phyloP scores from a whole-genome alignment of 2,888 invertebrate species.

The Himalopsyche kuldschensis region DNA sequence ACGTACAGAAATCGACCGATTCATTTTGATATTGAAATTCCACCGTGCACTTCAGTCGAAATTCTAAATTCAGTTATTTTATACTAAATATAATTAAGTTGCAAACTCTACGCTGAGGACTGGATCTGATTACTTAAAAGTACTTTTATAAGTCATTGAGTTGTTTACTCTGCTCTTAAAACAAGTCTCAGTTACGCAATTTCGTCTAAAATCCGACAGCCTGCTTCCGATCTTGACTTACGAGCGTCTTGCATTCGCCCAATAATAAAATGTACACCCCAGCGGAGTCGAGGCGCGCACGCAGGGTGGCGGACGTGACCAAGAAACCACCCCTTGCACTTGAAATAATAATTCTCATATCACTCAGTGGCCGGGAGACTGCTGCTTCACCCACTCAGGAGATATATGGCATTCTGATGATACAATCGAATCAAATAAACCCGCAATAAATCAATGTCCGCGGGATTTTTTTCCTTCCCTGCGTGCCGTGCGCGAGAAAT shows the following conservation, averaged over 20 bases:
- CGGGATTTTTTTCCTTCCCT: slow-evolving; percentile 21
- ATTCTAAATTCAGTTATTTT: no score
- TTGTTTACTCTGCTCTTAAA: not conserved
- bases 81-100: no score
- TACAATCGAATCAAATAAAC: slow-evolving; percentile 41
- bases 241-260: not conserved
- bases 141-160: not conserved
- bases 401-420: slow-evolving; percentile 40
- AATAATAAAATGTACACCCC: slow-evolving; percentile 14
- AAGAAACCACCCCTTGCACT: slow-evolving; percentile 10
- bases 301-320: slow-evolving; percentile 30
- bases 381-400: not conserved
- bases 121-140: not conserved
- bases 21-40: no score
- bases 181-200: not conserved
- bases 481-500: slow-evolving; percentile 3
- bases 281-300: not conserved
- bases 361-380: slow-evolving; percentile 21
- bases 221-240: not conserved
- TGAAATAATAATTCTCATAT: slow-evolving; percentile 41
- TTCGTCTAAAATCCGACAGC: not conserved
- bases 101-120: no score
- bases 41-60: no score
- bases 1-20: no score
- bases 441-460: slow-evolving; percentile 40